Evolutionary conservation across 2,797 vertebrate species (phyloP), one percentile per base, ranked within the genome.

Genomic region (Molossus molossus): DNA sequence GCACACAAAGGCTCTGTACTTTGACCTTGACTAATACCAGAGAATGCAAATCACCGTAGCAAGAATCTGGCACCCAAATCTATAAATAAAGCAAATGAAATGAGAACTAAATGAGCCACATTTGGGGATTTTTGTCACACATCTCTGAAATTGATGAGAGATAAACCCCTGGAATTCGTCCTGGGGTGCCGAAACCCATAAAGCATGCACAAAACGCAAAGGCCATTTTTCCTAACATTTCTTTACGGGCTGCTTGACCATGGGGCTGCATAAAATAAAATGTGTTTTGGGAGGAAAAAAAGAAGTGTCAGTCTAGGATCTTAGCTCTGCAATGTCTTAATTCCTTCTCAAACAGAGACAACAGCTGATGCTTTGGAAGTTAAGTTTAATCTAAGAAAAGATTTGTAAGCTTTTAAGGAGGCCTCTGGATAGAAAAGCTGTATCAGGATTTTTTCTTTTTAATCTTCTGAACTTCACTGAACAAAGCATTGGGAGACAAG

Each of bases 81-180:
- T 95, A 92, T 97, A 96, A 97, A 95, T 95, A 97, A 97, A 97
- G 72, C 62, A 76, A 96, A 95, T 37, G 55, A 93, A 96, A 93
- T 91, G 83, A 97, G 62, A 97, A 97, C 90, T 72, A 93, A 93
- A 86, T 77, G 91, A 96, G 94, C 91, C 55, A 18, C 65, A 81
- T 81, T 96, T 98, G 87, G 80, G 20, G 97, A 85, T 95, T 95
- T 96, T 97, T 94, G 29, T 57, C 96, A 91, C 73, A 96, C 96
- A 97, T 95, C 69, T 86, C 76, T 86, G 4, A 0, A 83, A 88
- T 1, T 69, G n/a, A 94, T 93, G 13, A 95, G 65, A 72, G 17
- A 60, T 95, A 88, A 82, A 50, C 4, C 72, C 48, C 65, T 84
- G 70, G 27, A 89, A 90, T 23, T 96, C 85, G 57, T 91, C 27